Evolutionary conservation across 2,888 invertebrate genomes (phyloP), one percentile per base, ranked within the genome.

Genomic region (Mayetiola destructor): DNA sequence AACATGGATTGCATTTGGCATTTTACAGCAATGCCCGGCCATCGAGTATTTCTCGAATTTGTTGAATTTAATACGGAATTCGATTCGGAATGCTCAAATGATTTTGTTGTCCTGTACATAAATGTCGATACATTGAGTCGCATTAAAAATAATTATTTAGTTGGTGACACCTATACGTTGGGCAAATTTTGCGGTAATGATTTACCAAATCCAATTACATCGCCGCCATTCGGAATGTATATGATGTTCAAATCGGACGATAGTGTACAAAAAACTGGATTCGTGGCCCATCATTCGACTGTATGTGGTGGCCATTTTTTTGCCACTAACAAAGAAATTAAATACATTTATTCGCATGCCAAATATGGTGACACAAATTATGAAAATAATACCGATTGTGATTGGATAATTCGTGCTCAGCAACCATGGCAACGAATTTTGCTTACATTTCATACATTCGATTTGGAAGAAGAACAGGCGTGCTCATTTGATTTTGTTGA

Each of bases 1-100:
- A 74, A 85, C 62, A 86, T 91, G 68, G 91, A 92, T 68, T 95
- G 95, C 69, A 86, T 91, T 9, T 95, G 94, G 94, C 88, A 90
- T 64, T 88, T 95, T 69, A 84, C 84, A 1, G 92, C 93, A 0
- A 92, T 90, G 0, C 89, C 91, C 0, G 94, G 94, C 8, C 94
- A 94, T 68, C 77, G 92, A 48, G 85, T 94, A 60, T 88, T 89
- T 73, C 74, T 95, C 65, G 84, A 81, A 29, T 93, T 93, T 73
- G 80, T 83, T 64, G 84, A 84, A 40, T 94, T 95, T 70, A 91
- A 93, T 68, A 76, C 94, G 69, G 94, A 95, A 67, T 88, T 89
- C 0, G 93, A 94, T 71, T 82, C 90, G 73, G 89, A 91, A 68
- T 95, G 94, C 66, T 85, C 87, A 0, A 94, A 94, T 68, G 95